Evolutionary conservation across 2,888 invertebrate genomes (phyloP).

Genomic region (Epinotia bilunana): DNA sequence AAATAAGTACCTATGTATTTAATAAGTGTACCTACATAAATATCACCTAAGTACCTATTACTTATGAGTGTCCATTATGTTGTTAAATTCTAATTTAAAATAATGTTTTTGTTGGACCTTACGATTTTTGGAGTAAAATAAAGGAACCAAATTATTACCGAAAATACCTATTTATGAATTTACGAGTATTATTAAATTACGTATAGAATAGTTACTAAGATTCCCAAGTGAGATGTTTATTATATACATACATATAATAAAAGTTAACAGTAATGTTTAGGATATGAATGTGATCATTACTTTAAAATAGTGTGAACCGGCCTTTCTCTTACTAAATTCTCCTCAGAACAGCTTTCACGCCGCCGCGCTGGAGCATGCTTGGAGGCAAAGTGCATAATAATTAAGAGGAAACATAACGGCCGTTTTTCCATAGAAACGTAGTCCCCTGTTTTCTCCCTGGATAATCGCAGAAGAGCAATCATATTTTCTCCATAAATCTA

Average conservation of each 20-base stretch:
- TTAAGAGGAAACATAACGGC: too few relatives aligned
- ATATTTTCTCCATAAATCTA: too few relatives aligned
- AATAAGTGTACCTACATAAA: constrained; percentile 11
- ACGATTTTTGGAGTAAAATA: constrained; percentile 39
- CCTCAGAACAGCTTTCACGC: not conserved
- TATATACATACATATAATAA: constrained; percentile 50
- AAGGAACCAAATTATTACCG: constrained; percentile 43
- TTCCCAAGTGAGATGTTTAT: constrained; percentile 74
- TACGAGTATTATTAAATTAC: constrained; percentile 48
- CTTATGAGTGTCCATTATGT: constrained; percentile 22
- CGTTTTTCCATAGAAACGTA: too few relatives aligned
- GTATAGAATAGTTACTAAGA: constrained; percentile 50
- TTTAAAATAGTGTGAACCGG: constrained; percentile 32
- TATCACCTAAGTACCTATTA: constrained; percentile 10
- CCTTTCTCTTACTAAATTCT: constrained; percentile 39
- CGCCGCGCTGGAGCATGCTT: not conserved
- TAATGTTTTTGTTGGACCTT: constrained; percentile 24
- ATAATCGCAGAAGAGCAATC: too few relatives aligned
- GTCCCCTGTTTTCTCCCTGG: too few relatives aligned
- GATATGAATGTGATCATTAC: constrained; percentile 55
- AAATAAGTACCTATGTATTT: constrained; percentile 15
- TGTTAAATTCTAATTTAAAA: constrained; percentile 27
- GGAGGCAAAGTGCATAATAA: not conserved
- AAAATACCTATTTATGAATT: constrained; percentile 43
- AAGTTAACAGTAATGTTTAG: constrained; percentile 64